Base-by-base conservation (phyloP, 2,888 invertebrate genomes). In the Antheraea assamensis region DNA sequence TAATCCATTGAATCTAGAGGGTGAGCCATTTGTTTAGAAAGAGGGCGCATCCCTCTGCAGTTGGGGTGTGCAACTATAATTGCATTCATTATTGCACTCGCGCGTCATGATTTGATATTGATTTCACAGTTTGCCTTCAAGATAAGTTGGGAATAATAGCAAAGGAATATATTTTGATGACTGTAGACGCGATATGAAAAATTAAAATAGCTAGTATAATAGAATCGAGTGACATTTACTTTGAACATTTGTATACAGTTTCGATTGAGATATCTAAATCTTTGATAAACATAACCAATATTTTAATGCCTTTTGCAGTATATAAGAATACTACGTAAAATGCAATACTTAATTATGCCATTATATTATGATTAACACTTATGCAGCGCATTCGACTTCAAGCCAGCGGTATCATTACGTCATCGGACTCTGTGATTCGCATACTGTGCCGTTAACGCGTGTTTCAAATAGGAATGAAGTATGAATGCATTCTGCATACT, bases 11-110 rank as follows among this genome's bases (percentile, higher is more conserved):
- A 27, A 31, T n/a, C 7, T 68, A 35, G n/a, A n/a, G 68, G 68
- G 68, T 68, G 68, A 35, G n/a, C 13, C 10, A 58, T 77, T 77
- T 75, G 74, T 71, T 71, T 72, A 71, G 75, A 76, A 68, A 75
- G 79, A 78, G 82, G 80, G 77, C 5, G 27, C 66, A 73, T 73
- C 84, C 81, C 81, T 82, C 76, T 17, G 70, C 55, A 70, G 55
- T 27, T 74, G 70, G 83, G 86, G 86, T 81, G 86, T 81, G 80
- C 78, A 79, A 77, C 58, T 78, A 73, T 82, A 79, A 87, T 68
- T 83, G 80, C 81, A 80, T 80, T 79, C 81, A 85, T 87, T 82
- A 80, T 76, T 70, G 73, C 73, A 73, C 77, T 72, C 72, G 61
- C 73, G 74, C 76, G 78, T 77, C 78, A 76, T 76, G 76, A 71